Evolutionary conservation across 2,888 invertebrate species (phyloP).

Genomic region (Creontiades dilutus): DNA sequence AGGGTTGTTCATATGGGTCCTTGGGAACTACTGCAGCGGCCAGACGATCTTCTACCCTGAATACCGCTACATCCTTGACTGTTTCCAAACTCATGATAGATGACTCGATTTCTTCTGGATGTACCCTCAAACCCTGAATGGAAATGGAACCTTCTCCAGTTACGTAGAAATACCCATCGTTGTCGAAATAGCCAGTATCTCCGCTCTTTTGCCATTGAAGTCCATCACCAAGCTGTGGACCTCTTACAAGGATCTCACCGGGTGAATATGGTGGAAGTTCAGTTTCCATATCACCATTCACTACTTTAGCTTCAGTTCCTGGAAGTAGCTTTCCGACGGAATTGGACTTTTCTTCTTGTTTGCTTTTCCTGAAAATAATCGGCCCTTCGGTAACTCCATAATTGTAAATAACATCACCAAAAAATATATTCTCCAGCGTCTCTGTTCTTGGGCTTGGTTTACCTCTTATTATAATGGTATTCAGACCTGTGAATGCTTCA

Average conservation of each 20-base stretch:
- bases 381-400: constrained; percentile 74
- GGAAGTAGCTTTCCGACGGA: constrained; percentile 72
- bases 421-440: constrained; percentile 54
- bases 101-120: constrained; percentile 82
- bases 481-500: constrained; percentile 66
- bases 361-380: constrained; percentile 71
- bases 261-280: constrained; percentile 68
- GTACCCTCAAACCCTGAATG: constrained; percentile 84
- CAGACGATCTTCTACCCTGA: constrained; percentile 86
- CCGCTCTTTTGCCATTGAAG: constrained; percentile 90
- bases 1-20: constrained; percentile 80
- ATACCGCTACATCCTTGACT: constrained; percentile 89
- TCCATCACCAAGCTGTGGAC: constrained; percentile 78
- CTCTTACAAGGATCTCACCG: constrained; percentile 73
- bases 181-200: constrained; percentile 87
- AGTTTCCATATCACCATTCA: constrained; percentile 31
- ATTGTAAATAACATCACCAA: constrained; percentile 69
- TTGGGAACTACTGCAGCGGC: constrained; percentile 87
- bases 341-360: constrained; percentile 24
- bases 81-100: constrained; percentile 88
- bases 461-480: constrained; percentile 67
- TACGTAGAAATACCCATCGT: constrained; percentile 79
- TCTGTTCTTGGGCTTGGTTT: constrained; percentile 50
- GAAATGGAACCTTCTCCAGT: constrained; percentile 81
- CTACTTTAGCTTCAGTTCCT: constrained; percentile 72